Evolutionary conservation across 92 coral and sea anemone species (phyloP).

Genomic region (Scolanthus callimorphus): DNA sequence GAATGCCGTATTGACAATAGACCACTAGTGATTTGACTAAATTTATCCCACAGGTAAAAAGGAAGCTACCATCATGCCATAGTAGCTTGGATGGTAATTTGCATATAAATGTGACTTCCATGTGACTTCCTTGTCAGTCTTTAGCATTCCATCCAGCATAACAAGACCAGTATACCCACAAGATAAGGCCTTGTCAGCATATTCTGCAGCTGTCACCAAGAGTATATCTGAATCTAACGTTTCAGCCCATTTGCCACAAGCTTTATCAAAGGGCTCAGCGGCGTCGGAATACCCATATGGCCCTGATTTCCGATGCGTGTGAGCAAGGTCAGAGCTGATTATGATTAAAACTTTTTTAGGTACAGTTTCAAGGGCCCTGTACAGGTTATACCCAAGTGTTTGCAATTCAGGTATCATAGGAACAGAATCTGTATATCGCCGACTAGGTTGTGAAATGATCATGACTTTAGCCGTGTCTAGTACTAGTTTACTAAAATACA

Average conservation of each 20-base stretch:
- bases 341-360: slow-evolving; percentile 36
- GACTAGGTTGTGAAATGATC: slow-evolving; percentile 73
- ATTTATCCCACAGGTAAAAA: slow-evolving; percentile 17
- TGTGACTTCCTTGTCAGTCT: slow-evolving; percentile 11
- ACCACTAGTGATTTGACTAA: too few species aligned
- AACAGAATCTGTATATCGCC: slow-evolving; percentile 64
- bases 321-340: slow-evolving; percentile 70
- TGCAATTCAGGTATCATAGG: slow-evolving; percentile 63
- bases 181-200: slow-evolving; percentile 63
- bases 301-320: slow-evolving; percentile 66
- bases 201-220: slow-evolving; percentile 43
- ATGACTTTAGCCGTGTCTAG: slow-evolving; percentile 35
- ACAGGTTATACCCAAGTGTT: slow-evolving; percentile 42
- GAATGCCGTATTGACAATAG: too few species aligned
- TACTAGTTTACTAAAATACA: slow-evolving; percentile 39
- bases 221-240: slow-evolving; percentile 37
- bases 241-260: slow-evolving; percentile 61
- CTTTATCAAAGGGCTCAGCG: slow-evolving; percentile 75
- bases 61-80: slow-evolving; percentile 83
- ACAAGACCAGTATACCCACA: slow-evolving; percentile 76
- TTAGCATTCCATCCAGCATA: slow-evolving; percentile 68
- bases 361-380: slow-evolving; percentile 18
- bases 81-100: slow-evolving; percentile 68
- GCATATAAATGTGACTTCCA: slow-evolving; percentile 56
- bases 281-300: slow-evolving; percentile 75